Evolutionary conservation across 2,797 vertebrate genomes (phyloP).

Genomic region (Phrynocephalus guinanensis): DNA sequence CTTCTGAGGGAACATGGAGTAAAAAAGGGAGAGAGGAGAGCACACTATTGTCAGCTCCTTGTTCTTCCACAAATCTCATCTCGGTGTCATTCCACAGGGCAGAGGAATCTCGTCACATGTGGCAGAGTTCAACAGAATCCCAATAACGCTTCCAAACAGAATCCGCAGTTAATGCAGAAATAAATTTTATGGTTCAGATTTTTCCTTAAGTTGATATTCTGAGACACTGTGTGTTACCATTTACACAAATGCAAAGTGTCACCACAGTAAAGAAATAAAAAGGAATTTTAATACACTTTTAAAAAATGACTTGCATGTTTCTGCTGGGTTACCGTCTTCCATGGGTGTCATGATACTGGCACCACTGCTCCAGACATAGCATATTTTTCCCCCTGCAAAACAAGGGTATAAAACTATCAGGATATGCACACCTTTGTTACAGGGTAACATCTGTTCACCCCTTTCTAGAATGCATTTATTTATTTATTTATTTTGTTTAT

Average conservation of each 20-base stretch:
- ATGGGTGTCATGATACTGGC: not conserved
- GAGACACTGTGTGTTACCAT: not conserved
- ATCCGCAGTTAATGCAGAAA: not conserved
- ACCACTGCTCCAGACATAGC: not conserved
- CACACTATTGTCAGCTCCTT: not conserved
- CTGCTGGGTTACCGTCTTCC: not conserved
- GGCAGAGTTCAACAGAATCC: not conserved
- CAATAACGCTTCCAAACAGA: not conserved
- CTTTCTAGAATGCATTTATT: no score
- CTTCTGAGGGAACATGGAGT: not conserved
- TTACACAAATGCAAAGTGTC: not conserved
- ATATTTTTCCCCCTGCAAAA: constrained; percentile 11
- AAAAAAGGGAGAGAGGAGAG: no score
- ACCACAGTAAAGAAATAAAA: not conserved
- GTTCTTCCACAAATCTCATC: no score
- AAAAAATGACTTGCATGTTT: not conserved
- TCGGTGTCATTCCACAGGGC: no score
- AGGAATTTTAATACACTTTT: not conserved
- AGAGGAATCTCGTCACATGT: no score
- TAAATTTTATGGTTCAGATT: not conserved
- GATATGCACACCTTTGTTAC: not conserved
- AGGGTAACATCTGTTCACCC: not conserved
- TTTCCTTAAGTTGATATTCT: not conserved
- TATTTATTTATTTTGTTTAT: no score
- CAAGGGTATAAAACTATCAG: not conserved